phyloP scores from a whole-genome alignment of 2,888 invertebrate genomes.

The Panzeria rudis region DNA sequence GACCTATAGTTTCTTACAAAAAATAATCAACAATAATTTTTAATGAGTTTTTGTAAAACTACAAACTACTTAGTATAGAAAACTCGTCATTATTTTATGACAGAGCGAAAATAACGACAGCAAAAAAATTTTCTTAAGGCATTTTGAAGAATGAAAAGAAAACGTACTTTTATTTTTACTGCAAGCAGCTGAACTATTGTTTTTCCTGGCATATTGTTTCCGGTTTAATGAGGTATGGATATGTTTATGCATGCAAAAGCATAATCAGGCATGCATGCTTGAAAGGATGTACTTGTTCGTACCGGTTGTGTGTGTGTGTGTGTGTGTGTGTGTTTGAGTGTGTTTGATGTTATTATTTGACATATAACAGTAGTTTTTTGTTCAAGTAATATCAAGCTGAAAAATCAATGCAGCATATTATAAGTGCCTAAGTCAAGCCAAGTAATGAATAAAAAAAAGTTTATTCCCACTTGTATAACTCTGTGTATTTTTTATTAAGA shows the following conservation, averaged over 20 bases:
- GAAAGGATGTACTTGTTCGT: slow-evolving; percentile 10
- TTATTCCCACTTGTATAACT: background rate
- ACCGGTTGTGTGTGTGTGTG: background rate
- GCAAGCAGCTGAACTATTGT: slow-evolving; percentile 56
- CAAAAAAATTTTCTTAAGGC: slow-evolving; percentile 44
- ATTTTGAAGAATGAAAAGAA: slow-evolving; percentile 15
- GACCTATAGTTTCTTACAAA: slow-evolving; percentile 9
- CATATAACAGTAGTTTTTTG: slow-evolving; percentile 45
- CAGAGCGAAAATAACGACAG: background rate
- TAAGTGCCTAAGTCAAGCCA: slow-evolving; percentile 67
- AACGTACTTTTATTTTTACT: slow-evolving; percentile 25
- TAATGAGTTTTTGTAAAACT: slow-evolving; percentile 68
- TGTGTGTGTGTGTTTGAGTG: background rate
- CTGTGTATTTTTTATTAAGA: slow-evolving; percentile 1
- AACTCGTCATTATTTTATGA: slow-evolving; percentile 52
- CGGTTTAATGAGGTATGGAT: slow-evolving; percentile 59
- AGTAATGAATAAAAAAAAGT: slow-evolving; percentile 63
- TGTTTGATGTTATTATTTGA: slow-evolving; percentile 50
- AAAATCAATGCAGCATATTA: slow-evolving; percentile 72
- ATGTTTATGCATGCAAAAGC: slow-evolving; percentile 38
- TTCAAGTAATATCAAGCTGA: slow-evolving; percentile 63
- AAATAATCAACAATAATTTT: slow-evolving; percentile 63
- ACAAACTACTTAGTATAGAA: slow-evolving; percentile 57
- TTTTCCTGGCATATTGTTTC: slow-evolving; percentile 52
- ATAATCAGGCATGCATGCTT: slow-evolving; percentile 48